phyloP scores from a whole-genome alignment of 2,113 vertebrate genomes.

The Nesogale talazaci region DNA sequence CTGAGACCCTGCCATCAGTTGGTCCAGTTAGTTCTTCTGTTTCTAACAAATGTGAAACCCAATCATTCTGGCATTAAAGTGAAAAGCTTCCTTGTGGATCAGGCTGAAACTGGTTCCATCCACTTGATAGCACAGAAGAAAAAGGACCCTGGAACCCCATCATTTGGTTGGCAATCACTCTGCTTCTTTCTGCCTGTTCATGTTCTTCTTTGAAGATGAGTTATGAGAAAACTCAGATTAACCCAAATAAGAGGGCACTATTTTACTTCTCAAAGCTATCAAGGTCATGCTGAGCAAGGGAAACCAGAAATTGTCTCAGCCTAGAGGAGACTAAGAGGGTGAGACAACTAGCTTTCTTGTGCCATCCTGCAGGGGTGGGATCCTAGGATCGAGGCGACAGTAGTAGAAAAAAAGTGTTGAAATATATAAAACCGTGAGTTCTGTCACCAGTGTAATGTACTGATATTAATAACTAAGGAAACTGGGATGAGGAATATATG shows the following conservation, averaged over 20 bases:
- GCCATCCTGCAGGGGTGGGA: background rate
- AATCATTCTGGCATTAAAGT: slow-evolving; percentile 44
- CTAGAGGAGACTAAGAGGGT: background rate
- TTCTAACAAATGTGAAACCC: slow-evolving; percentile 49
- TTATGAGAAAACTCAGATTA: background rate
- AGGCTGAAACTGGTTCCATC: background rate
- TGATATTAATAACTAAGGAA: no score
- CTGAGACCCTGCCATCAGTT: background rate
- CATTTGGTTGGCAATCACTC: slow-evolving; percentile 1
- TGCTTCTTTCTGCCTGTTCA: background rate
- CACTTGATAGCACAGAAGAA: background rate
- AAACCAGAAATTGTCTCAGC: background rate
- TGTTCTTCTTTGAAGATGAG: background rate
- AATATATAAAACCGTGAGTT: background rate
- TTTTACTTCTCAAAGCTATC: background rate
- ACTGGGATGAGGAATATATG: background rate
- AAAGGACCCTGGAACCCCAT: background rate
- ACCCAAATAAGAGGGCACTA: background rate
- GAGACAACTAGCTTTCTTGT: fast-evolving
- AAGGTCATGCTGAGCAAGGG: background rate
- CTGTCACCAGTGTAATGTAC: background rate
- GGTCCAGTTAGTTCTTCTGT: slow-evolving; percentile 6
- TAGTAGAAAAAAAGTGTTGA: background rate
- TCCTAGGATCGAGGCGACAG: background rate
- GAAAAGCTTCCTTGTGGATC: slow-evolving; percentile 42